phyloP scores from a whole-genome alignment of 2,797 vertebrate genomes.

The Oreortyx pictus region DNA sequence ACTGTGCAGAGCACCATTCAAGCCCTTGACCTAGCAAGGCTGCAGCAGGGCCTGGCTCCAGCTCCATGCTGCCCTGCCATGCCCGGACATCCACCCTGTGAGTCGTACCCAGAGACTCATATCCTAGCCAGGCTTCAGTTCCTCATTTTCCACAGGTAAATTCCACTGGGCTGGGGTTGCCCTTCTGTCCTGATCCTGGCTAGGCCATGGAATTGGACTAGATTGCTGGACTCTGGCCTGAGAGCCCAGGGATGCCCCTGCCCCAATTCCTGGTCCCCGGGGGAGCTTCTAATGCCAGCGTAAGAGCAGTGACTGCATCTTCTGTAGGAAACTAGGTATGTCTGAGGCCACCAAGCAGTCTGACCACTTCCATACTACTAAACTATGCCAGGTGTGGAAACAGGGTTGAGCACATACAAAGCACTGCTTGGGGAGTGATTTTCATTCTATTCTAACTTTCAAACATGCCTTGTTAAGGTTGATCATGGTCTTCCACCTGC shows the following conservation, averaged over 20 bases:
- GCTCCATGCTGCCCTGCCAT: not conserved
- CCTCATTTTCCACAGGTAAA: not conserved
- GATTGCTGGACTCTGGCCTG: no score
- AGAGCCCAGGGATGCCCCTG: fast-evolving
- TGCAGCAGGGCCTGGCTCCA: not conserved
- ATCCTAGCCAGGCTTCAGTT: not conserved
- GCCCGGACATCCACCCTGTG: fast-evolving
- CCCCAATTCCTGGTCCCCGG: not conserved
- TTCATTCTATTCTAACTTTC: not conserved
- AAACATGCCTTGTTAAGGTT: not conserved
- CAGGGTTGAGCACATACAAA: not conserved
- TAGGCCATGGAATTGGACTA: fast-evolving
- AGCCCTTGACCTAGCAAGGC: fast-evolving
- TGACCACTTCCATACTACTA: not conserved
- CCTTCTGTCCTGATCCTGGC: not conserved
- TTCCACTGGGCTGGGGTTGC: not conserved
- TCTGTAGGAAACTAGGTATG: not conserved
- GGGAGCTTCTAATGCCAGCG: fast-evolving
- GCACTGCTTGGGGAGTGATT: not conserved
- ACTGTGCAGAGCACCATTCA: fast-evolving
- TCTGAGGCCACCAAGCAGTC: fast-evolving
- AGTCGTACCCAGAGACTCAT: not conserved
- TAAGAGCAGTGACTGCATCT: not conserved
- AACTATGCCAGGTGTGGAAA: not conserved
- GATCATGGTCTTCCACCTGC: not conserved